These are phyloP conservation scores for Tricholauxania praeusta DNA, from an alignment of 2,888 invertebrate species.

Conservation along the genomic window DNA sequence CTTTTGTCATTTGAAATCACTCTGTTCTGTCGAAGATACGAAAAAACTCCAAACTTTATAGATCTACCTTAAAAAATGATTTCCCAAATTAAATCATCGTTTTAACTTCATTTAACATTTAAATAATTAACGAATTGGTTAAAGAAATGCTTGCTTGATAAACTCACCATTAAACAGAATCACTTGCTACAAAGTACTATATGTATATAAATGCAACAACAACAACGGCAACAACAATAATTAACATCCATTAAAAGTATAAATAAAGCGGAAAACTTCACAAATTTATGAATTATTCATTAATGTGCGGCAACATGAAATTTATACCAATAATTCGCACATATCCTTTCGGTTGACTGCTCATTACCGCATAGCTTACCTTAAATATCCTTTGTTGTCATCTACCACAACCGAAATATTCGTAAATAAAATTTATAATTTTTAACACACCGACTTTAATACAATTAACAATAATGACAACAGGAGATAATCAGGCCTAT, in stretches of 20 bases:
- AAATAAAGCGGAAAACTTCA: conserved; percentile 16
- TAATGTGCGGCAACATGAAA: conserved; percentile 15
- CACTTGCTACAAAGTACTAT: background rate
- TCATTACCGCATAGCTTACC: conserved; percentile 38
- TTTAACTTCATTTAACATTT: conserved; percentile 34
- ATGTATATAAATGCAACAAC: background rate
- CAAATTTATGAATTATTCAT: conserved; percentile 23
- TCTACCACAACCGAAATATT: conserved; percentile 17
- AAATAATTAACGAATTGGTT: conserved; percentile 25
- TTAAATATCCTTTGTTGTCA: conserved; percentile 29
- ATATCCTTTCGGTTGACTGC: conserved; percentile 42
- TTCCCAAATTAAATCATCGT: background rate
- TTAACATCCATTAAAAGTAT: conserved; percentile 9
- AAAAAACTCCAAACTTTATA: background rate
- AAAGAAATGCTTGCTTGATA: conserved; percentile 4
- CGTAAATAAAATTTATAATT: background rate
- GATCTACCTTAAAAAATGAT: background rate
- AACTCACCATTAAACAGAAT: conserved; percentile 5
- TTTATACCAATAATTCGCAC: conserved; percentile 29
- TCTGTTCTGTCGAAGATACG: too few relatives aligned
- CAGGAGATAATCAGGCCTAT: conserved; percentile 36
- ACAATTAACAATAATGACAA: too few relatives aligned
- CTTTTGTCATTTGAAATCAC: too few relatives aligned
- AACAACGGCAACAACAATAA: too few relatives aligned
- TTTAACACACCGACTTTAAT: background rate